Base-by-base conservation (phyloP, 2,113 vertebrate species). In the Okapia johnstoni region DNA sequence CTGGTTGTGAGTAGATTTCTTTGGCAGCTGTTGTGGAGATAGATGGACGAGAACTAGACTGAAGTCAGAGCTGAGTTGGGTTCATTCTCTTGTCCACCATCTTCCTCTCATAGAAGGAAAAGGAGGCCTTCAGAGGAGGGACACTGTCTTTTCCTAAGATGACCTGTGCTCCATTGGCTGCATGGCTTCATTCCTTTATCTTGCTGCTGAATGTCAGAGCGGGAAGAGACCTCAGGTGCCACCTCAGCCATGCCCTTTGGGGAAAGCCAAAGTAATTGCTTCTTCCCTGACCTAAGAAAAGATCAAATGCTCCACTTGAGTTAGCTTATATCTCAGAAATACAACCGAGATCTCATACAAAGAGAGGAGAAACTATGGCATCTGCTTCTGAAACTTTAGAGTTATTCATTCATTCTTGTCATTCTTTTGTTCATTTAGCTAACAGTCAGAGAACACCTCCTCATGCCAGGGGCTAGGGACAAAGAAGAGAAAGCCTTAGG, bases 321-420 rank as follows among this genome's bases (percentile, higher is more conserved):
- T 87, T 80, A 85, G 70, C 87, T 90, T 89, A 28, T 90, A 13
- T 90, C 66, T 93, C 54, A 43, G 28, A 93, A 90, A 83, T 73
- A 57, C 25, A 92, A 63, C 52, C 15, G 17, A 94, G 40, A 85
- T 85, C 61, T 91, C 43, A 28, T 54, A 21, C 48, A 80, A 60
- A 80, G 81, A 93, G 73, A 54, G n/a, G 48, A 96, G 48, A 88
- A 85, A 58, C 55, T 80, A 89, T 21, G 52, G 63, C 46, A 52
- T 95, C 50, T 97, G 61, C 85, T 97, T 88, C 55, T 61, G 21
- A 63, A 93, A 83, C 36, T 85, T 85, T 50, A 58, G 90, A 84
- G 85, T 52, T 84, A 17, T 73, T 92, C 43, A 52, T 81, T 92
- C 46, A 80, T 88, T 60, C 73, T 81, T 85, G 80, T 73, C 58